A percentile compares a stretch with the other conserved stretches of the same genome.
These are phyloP conservation scores for Toxotes chatareus DNA, from an alignment of 2,113 vertebrate species.

Conservation along the genomic window DNA sequence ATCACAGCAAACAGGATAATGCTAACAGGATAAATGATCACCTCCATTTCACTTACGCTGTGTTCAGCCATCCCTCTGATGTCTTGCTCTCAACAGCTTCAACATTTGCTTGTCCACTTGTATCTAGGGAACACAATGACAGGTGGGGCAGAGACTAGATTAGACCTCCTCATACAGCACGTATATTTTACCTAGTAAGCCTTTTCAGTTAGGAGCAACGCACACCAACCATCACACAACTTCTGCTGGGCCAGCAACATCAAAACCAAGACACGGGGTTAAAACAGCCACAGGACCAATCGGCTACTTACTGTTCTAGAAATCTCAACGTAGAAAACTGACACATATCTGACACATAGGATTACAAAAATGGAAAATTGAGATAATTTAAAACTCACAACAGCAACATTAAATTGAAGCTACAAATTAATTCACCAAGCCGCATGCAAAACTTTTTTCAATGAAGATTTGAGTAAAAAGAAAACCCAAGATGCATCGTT, in stretches of 20 bases:
- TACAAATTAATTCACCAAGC: too few species aligned
- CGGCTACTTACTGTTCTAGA: too few species aligned
- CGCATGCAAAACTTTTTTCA: too few species aligned
- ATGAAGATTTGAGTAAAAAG: too few species aligned
- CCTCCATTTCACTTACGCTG: constrained; percentile 65
- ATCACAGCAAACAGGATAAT: not conserved
- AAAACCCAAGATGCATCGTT: too few species aligned
- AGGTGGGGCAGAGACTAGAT: not conserved
- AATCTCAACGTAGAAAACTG: too few species aligned
- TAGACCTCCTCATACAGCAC: not conserved
- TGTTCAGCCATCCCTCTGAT: constrained; percentile 80
- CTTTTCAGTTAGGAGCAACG: not conserved
- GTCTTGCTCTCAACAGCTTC: constrained; percentile 76
- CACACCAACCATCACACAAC: not conserved
- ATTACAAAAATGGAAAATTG: too few species aligned
- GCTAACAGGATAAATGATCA: not conserved
- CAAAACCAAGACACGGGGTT: too few species aligned
- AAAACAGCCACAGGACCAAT: too few species aligned
- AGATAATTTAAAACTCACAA: too few species aligned
- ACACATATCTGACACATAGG: too few species aligned
- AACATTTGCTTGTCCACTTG: constrained; percentile 44
- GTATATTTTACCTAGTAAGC: not conserved
- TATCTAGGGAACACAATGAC: constrained; percentile 30
- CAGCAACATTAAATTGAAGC: too few species aligned
- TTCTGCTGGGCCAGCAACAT: not conserved